Evolutionary conservation across 2,888 invertebrate species (phyloP).

Genomic region (Gymnosoma rotundatum): DNA sequence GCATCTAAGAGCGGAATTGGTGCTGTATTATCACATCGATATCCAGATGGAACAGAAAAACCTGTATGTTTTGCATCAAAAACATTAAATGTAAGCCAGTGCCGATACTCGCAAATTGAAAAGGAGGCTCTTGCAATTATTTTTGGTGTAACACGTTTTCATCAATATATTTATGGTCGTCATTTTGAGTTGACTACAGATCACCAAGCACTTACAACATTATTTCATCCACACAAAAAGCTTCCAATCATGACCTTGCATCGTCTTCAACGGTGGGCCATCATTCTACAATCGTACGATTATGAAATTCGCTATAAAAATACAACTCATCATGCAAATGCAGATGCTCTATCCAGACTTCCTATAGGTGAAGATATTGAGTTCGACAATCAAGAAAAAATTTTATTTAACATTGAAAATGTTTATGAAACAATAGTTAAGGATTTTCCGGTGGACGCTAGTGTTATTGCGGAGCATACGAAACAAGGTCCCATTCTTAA

Average conservation of each 20-base stretch:
- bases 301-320: constrained; percentile 62
- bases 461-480: constrained; percentile 18
- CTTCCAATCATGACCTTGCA: constrained; percentile 63
- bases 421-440: neutral
- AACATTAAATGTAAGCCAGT: constrained; percentile 30
- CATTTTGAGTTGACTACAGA: constrained; percentile 65
- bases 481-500: constrained; percentile 19
- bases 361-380: constrained; percentile 59
- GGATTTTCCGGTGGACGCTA: too few species aligned
- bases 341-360: constrained; percentile 68
- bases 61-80: constrained; percentile 46
- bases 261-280: constrained; percentile 66
- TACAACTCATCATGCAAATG: constrained; percentile 61
- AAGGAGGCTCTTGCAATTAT: constrained; percentile 64
- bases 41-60: constrained; percentile 56
- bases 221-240: constrained; percentile 65
- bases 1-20: constrained; percentile 62
- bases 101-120: constrained; percentile 68
- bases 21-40: constrained; percentile 39
- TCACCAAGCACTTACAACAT: constrained; percentile 62
- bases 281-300: constrained; percentile 58
- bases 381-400: constrained; percentile 47
- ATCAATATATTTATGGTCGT: constrained; percentile 63
- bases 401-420: constrained; percentile 24
- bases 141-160: constrained; percentile 42